Evolutionary conservation across 1,140 invertebrate genomes (phyloP), one percentile per base, ranked within the genome.

Genomic region (Lutraria rhynchaena): DNA sequence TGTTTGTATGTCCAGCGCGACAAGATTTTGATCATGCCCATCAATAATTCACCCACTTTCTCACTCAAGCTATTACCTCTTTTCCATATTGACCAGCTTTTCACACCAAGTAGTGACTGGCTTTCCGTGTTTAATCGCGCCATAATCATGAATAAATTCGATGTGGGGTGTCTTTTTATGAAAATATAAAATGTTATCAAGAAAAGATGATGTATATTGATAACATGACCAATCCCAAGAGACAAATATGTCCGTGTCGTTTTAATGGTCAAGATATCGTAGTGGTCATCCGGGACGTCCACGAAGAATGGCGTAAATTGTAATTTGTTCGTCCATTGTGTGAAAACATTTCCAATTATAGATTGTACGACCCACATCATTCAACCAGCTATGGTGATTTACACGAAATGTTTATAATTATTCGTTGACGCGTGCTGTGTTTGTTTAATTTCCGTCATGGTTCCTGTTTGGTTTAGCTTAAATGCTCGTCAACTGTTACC

Each of bases 21-120:
- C 37, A 5, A 41, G 5, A 7, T 15, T 15, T 41, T 41, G 15
- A 41, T 41, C 37, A 7, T 41, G 55, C 27, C 44, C 44, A 41
- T 67, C 63, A 67, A 67, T 67, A 49, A 67, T 67, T 67, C 37
- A 67, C 63, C 19, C 3, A 19, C 51, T 41, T 46, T 67, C n/a
- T 35, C 63, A 49, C 63, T 67, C 44, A 17, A 4, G 27, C 17
- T 67, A 67, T 46, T 67, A 41, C n/a, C n/a, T 67, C 63, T 27
- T 67, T 67, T 67, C 17, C 63, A 67, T 67, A 67, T 67, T 67
- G 63, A 67, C 63, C 63, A 67, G 24, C 22, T 29, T 67, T 67
- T 67, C 63, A 46, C 63, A 49, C 24, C 1, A 31, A 27, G 1
- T 37, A 15, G 15, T 15, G 37, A 67, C n/a, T 27, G 19, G 35